Evolutionary conservation across 2,113 vertebrate species (phyloP).

Genomic region (Edolisoma coerulescens): DNA sequence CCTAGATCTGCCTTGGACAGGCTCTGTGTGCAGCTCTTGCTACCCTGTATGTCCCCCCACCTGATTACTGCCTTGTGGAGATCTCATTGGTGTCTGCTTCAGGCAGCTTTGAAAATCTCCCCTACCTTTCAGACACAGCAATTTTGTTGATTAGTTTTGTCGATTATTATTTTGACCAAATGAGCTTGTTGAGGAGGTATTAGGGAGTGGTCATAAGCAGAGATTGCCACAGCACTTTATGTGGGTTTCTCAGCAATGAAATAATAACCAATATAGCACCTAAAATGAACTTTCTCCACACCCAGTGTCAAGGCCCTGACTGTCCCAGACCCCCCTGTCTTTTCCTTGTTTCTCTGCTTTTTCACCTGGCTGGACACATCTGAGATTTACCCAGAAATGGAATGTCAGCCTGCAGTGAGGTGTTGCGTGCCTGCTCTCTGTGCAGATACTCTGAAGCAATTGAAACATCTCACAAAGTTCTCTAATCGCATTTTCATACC

Average conservation of each 20-base stretch:
- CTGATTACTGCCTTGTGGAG: background rate
- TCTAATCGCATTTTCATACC: background rate
- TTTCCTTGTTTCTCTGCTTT: background rate
- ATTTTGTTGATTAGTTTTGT: background rate
- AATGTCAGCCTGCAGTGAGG: background rate
- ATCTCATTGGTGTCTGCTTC: background rate
- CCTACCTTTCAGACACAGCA: background rate
- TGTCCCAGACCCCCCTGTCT: accelerated
- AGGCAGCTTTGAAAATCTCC: background rate
- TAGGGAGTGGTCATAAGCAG: accelerated
- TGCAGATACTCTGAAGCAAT: background rate
- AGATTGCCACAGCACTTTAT: background rate
- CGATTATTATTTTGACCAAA: background rate
- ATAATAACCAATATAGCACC: background rate
- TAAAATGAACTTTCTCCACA: background rate
- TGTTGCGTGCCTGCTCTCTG: background rate
- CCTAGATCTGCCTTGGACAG: background rate
- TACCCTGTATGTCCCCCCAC: background rate
- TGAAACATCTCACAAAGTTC: background rate
- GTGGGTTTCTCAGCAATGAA: background rate
- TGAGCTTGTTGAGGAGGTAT: background rate
- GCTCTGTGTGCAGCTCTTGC: background rate
- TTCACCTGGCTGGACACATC: background rate
- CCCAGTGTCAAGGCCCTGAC: background rate
- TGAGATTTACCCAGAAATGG: background rate